phyloP scores from a whole-genome alignment of 1,140 invertebrate genomes.

The Zaprionus inermis region DNA sequence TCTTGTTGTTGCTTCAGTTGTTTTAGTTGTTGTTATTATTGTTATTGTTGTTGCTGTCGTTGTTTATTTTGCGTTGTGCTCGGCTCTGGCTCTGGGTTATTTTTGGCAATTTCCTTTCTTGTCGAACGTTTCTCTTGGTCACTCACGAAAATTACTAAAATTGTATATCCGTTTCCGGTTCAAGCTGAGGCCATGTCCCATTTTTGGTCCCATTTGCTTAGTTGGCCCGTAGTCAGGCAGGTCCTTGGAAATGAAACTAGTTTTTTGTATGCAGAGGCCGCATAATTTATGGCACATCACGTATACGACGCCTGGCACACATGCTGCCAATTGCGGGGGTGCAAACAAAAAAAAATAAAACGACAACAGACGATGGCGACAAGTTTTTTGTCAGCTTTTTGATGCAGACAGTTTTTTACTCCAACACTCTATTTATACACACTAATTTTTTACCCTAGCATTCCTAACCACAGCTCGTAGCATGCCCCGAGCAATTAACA shows the following conservation, averaged over 20 bases:
- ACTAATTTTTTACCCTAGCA: not conserved
- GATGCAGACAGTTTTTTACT: not conserved
- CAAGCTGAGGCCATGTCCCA: slow-evolving; percentile 46
- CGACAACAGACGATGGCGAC: slow-evolving; percentile 1
- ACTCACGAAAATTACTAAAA: slow-evolving; percentile 78
- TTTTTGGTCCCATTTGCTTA: slow-evolving; percentile 31
- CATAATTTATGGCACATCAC: slow-evolving; percentile 67
- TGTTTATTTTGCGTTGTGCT: not conserved
- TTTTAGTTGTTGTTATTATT: slow-evolving; percentile 8
- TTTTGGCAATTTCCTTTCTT: slow-evolving; percentile 65
- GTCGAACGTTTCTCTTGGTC: slow-evolving; percentile 53
- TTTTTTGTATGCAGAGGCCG: slow-evolving; percentile 24
- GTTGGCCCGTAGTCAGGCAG: slow-evolving; percentile 19
- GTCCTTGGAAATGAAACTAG: slow-evolving; percentile 47
- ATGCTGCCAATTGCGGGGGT: slow-evolving; percentile 26
- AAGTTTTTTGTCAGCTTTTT: slow-evolving; percentile 7
- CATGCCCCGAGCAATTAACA: slow-evolving; percentile 40
- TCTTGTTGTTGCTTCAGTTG: slow-evolving; percentile 15
- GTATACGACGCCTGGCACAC: slow-evolving; percentile 58
- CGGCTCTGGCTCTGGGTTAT: slow-evolving; percentile 29
- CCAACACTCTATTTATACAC: no score
- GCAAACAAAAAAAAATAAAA: not conserved
- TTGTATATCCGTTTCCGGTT: slow-evolving; percentile 79
- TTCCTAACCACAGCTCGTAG: not conserved
- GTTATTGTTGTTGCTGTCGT: not conserved